These are phyloP conservation scores for Metellina segmentata DNA, from an alignment of 2,888 invertebrate species.

Conservation along the genomic window DNA sequence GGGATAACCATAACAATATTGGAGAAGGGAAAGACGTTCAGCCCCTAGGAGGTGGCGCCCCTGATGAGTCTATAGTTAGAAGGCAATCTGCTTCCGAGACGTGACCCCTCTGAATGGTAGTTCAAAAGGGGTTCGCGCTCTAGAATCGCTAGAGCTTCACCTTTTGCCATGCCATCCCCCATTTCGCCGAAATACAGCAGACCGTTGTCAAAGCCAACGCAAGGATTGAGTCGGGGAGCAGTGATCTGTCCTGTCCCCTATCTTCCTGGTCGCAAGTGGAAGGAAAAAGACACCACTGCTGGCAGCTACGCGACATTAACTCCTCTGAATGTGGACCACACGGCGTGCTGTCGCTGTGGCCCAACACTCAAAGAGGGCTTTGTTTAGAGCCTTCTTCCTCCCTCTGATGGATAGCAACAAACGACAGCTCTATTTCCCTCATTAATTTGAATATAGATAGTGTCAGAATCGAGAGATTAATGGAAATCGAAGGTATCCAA, in stretches of 20 bases:
- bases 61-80: no score
- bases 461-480: neutral
- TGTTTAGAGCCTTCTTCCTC: neutral
- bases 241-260: neutral
- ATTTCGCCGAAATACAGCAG: neutral
- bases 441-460: neutral
- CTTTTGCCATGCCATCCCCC: neutral
- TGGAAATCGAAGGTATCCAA: neutral
- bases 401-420: neutral
- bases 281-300: neutral
- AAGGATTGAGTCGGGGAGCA: neutral
- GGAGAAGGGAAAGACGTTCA: no score
- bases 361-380: neutral
- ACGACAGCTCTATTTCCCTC: neutral
- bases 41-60: no score
- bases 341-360: slow-evolving; percentile 40
- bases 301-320: slow-evolving; percentile 58
- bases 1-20: no score
- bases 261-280: neutral
- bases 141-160: neutral
- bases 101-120: no score
- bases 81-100: no score
- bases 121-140: neutral
- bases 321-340: slow-evolving; percentile 50
- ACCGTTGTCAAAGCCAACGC: neutral